These are phyloP conservation scores for Sarcophaga bullata DNA, from an alignment of 1,140 invertebrate species.

Conservation along the genomic window DNA sequence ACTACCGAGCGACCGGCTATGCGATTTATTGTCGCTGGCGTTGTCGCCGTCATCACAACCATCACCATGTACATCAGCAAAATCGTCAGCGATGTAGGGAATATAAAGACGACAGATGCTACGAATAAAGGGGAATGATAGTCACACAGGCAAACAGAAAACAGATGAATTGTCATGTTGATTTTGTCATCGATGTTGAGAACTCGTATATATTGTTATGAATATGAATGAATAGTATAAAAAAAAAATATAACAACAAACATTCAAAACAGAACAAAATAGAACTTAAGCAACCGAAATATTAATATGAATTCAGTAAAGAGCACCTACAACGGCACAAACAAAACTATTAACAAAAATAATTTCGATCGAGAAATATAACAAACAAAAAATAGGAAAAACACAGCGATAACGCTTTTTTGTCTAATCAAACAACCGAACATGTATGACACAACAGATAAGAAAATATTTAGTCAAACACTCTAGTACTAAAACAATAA, in stretches of 20 bases:
- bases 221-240: constrained; percentile 7
- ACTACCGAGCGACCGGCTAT: background rate
- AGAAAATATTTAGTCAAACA: background rate
- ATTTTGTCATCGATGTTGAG: background rate
- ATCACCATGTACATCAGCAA: background rate
- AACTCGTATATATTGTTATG: too few relatives aligned
- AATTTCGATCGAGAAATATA: too few relatives aligned
- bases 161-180: background rate
- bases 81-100: background rate
- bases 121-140: background rate
- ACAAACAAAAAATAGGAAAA: too few relatives aligned
- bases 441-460: background rate
- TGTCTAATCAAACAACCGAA: constrained; percentile 21
- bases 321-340: too few relatives aligned
- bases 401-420: background rate
- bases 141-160: background rate
- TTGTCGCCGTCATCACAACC: background rate
- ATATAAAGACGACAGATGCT: background rate
- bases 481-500: background rate
- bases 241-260: background rate
- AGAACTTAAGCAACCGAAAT: background rate
- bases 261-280: background rate
- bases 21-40: constrained; percentile 18
- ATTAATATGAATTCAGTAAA: background rate
- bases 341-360: too few relatives aligned